A percentile compares a stretch with the other conserved stretches of the same genome.
Conservation (phyloP, 2,888 invertebrate genomes). For the Bembecia ichneumoniformis region DNA sequence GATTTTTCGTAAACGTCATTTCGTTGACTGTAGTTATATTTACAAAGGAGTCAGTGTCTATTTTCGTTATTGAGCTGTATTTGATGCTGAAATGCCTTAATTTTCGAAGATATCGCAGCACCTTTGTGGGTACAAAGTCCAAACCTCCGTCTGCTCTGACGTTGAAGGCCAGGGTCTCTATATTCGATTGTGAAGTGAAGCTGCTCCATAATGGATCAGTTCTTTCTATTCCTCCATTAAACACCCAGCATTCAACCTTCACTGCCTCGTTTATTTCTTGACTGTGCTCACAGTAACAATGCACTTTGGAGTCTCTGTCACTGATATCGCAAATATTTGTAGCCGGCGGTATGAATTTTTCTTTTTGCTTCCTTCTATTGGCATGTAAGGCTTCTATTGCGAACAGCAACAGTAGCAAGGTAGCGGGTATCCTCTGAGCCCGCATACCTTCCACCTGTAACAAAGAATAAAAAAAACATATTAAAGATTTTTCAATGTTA, state of each 20-base stretch:
- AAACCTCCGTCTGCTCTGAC: conserved; percentile 79
- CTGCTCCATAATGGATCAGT: conserved; percentile 81
- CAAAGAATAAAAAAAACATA: conserved; percentile 16
- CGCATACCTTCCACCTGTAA: conserved; percentile 68
- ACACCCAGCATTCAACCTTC: conserved; percentile 84
- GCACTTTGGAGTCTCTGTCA: conserved; percentile 70
- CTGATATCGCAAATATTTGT: conserved; percentile 73
- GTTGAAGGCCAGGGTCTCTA: conserved; percentile 79
- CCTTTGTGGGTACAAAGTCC: conserved; percentile 80
- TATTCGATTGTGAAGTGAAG: conserved; percentile 79
- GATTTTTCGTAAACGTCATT: conserved; percentile 79
- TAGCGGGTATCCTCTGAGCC: conserved; percentile 63
- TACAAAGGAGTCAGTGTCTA: conserved; percentile 82
- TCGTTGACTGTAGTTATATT: conserved; percentile 79
- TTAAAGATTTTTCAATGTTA: no score
- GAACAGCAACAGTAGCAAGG: conserved; percentile 64
- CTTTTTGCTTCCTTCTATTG: conserved; percentile 58
- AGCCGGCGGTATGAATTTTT: conserved; percentile 38
- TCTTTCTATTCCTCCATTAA: conserved; percentile 76
- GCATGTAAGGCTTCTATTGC: conserved; percentile 62
- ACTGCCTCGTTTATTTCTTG: conserved; percentile 72
- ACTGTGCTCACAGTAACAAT: conserved; percentile 77
- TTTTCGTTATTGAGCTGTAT: conserved; percentile 79
- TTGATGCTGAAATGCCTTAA: conserved; percentile 79
- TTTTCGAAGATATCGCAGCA: conserved; percentile 76